A percentile compares a stretch with the other conserved stretches of the same genome.
phyloP scores from a whole-genome alignment of 2,113 vertebrate genomes.

The Mugil cephalus region DNA sequence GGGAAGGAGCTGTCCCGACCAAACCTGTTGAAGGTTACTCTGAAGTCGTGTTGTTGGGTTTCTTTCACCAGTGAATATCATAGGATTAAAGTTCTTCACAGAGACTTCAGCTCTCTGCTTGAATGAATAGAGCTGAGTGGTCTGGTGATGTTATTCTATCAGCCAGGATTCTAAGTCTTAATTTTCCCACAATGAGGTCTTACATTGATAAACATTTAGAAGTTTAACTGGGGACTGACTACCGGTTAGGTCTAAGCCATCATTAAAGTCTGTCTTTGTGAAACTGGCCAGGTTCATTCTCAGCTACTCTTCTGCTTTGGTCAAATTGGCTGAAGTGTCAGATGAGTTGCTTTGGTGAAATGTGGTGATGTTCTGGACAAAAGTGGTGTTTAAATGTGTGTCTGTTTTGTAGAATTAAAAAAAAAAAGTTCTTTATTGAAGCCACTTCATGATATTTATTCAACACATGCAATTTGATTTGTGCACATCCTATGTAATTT shows the following conservation, averaged over 20 bases:
- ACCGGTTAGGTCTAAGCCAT: not conserved
- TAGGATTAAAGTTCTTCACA: too few species aligned
- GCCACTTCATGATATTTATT: not conserved
- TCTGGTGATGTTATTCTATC: too few species aligned
- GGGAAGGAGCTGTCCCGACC: too few species aligned
- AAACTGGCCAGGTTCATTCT: conserved; percentile 7
- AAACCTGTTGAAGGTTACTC: too few species aligned
- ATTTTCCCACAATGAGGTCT: too few species aligned
- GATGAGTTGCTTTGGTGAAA: conserved; percentile 12
- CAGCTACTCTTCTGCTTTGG: not conserved
- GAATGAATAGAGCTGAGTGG: too few species aligned
- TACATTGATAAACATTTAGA: too few species aligned
- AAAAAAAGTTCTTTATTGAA: not conserved
- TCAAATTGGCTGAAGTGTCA: not conserved
- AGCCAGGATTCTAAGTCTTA: too few species aligned
- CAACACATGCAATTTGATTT: not conserved
- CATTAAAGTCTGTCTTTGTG: conserved; percentile 26
- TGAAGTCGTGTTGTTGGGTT: too few species aligned
- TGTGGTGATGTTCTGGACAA: not conserved
- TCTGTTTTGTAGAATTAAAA: not conserved
- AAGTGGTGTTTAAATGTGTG: conserved; percentile 16
- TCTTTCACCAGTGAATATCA: too few species aligned
- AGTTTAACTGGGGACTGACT: too few species aligned
- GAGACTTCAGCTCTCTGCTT: too few species aligned
- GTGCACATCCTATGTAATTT: not conserved